phyloP scores from a whole-genome alignment of 1,140 invertebrate genomes.

The Penaeus vannamei region DNA sequence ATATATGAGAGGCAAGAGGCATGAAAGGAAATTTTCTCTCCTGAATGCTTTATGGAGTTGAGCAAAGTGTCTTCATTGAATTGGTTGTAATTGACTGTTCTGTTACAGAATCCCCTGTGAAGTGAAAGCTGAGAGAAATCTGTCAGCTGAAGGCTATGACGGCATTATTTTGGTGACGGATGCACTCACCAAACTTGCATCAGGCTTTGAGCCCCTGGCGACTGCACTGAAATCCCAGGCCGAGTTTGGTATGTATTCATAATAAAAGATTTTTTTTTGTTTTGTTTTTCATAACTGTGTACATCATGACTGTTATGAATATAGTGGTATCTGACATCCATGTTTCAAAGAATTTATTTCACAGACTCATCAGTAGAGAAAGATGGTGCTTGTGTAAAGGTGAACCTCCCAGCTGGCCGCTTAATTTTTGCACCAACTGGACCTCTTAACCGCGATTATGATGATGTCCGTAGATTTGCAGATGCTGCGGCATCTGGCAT shows the following conservation, averaged over 20 bases:
- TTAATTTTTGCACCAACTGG: conserved; percentile 66
- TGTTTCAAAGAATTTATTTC: conserved; percentile 71
- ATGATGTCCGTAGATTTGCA: conserved; percentile 64
- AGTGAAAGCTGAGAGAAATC: conserved; percentile 68
- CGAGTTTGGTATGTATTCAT: conserved; percentile 77
- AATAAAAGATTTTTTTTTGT: conserved; percentile 72
- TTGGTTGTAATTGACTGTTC: background rate
- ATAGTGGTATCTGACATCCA: too few species aligned
- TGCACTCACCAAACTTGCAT: conserved; percentile 69
- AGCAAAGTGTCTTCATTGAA: too few species aligned
- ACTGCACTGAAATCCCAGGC: conserved; percentile 69
- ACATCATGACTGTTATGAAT: conserved; percentile 80
- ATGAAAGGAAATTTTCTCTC: too few species aligned
- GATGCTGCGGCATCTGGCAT: conserved; percentile 63
- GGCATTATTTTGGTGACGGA: conserved; percentile 71
- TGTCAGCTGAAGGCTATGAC: conserved; percentile 71
- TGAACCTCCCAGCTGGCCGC: conserved; percentile 44
- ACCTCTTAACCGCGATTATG: conserved; percentile 61
- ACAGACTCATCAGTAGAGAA: conserved; percentile 77
- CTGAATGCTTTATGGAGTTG: too few species aligned
- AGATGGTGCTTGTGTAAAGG: conserved; percentile 71
- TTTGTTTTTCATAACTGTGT: conserved; percentile 76
- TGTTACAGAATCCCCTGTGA: conserved; percentile 39
- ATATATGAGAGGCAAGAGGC: too few species aligned
- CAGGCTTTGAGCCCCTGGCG: conserved; percentile 69